Evolutionary conservation across 2,113 vertebrate genomes (phyloP).

Genomic region (Solea solea): DNA sequence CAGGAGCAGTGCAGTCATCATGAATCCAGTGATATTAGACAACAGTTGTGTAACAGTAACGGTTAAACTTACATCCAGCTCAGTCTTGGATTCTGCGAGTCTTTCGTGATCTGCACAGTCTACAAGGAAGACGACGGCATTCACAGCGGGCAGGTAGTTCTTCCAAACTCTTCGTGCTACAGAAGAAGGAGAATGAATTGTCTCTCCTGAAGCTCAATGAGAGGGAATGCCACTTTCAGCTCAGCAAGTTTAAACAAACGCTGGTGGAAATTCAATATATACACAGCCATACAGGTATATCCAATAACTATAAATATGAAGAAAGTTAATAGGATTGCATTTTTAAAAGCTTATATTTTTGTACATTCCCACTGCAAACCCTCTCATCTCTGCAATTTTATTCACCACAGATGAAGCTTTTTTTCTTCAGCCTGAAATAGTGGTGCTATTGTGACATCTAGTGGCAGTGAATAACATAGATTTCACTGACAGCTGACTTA

Average conservation of each 20-base stretch:
- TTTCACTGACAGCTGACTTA: too few relatives aligned
- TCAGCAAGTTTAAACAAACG: background rate
- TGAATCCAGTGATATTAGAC: background rate
- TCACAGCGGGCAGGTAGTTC: constrained; percentile 96
- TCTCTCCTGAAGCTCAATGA: background rate
- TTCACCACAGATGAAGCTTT: background rate
- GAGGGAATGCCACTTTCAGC: background rate
- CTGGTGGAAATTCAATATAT: background rate
- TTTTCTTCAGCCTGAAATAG: background rate
- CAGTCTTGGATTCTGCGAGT: constrained; percentile 91
- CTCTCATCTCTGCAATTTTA: background rate
- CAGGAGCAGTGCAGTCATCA: background rate
- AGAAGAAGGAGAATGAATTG: background rate
- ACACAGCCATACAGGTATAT: too few relatives aligned
- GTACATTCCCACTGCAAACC: too few relatives aligned
- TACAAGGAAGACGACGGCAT: constrained; percentile 94
- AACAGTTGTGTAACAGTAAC: background rate
- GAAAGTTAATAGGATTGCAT: too few relatives aligned
- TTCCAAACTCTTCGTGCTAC: constrained; percentile 96
- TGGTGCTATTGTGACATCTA: background rate
- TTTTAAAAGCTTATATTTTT: too few relatives aligned
- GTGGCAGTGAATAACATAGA: background rate
- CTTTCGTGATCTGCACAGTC: constrained; percentile 94
- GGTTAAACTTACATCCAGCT: constrained; percentile 90
- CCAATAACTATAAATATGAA: background rate